Evolutionary conservation across 2,888 invertebrate species (phyloP).

Genomic region (Standfussiana lucernea): DNA sequence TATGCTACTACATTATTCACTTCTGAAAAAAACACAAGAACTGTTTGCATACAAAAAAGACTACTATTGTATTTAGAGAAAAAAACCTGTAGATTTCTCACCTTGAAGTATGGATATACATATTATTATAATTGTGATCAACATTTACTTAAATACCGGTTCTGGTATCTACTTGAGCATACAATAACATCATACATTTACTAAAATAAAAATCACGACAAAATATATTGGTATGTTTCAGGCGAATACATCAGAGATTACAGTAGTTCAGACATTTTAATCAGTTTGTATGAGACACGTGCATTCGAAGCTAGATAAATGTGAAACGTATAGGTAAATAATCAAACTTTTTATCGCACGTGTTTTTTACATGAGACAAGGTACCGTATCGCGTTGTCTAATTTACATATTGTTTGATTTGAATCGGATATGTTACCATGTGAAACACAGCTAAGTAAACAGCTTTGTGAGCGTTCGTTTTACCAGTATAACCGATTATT

Average conservation of each 20-base stretch:
- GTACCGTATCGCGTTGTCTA: conserved; percentile 55
- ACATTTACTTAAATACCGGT: conserved; percentile 51
- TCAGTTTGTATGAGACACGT: conserved; percentile 61
- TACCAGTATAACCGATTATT: conserved; percentile 30
- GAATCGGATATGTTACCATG: conserved; percentile 49
- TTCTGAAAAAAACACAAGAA: neutral
- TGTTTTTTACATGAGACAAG: conserved; percentile 50
- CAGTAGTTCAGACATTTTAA: conserved; percentile 62
- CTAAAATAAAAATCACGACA: conserved; percentile 34
- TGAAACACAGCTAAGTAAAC: conserved; percentile 40
- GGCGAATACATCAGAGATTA: conserved; percentile 58
- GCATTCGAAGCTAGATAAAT: conserved; percentile 54
- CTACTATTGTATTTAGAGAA: conserved; percentile 12
- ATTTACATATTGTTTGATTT: conserved; percentile 64
- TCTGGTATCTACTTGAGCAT: conserved; percentile 27
- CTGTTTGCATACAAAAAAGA: neutral
- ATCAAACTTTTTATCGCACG: conserved; percentile 65
- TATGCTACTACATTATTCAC: conserved; percentile 33
- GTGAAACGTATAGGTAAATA: conserved; percentile 56
- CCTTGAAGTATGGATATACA: conserved; percentile 50
- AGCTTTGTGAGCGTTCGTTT: conserved; percentile 24
- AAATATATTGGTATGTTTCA: conserved; percentile 31
- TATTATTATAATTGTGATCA: conserved; percentile 52
- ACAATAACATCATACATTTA: conserved; percentile 37
- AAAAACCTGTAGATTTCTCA: conserved; percentile 34